Percentiles rank a stretch among this genome's conserved stretches.
These are phyloP conservation scores for Spea hammondii DNA, from an alignment of 2,797 vertebrate genomes.

Conservation along the genomic window DNA sequence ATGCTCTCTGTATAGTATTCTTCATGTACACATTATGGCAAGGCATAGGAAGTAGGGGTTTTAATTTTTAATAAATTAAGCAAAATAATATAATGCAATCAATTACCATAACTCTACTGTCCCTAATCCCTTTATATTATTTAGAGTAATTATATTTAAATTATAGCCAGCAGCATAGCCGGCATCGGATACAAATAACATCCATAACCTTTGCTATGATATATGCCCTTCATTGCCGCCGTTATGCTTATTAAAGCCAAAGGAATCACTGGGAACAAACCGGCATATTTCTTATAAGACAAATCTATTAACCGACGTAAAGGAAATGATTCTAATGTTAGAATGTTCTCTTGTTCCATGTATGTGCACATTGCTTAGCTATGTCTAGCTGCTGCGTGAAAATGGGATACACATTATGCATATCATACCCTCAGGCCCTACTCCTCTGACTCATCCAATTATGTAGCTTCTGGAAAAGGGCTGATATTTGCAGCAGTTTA, in stretches of 20 bases:
- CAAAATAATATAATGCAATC: too few species aligned
- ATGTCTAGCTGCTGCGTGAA: constrained; percentile 30
- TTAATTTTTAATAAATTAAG: too few species aligned
- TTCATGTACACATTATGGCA: too few species aligned
- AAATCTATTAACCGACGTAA: constrained; percentile 30
- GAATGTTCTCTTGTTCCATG: constrained; percentile 25
- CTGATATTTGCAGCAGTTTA: background rate
- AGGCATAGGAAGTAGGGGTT: too few species aligned
- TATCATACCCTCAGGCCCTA: constrained; percentile 27
- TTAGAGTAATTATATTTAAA: too few species aligned
- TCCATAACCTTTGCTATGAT: too few species aligned
- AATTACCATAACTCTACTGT: too few species aligned
- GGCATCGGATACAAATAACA: too few species aligned
- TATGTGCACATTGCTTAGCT: constrained; percentile 39
- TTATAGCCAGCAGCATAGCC: too few species aligned
- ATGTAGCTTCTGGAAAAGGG: constrained; percentile 10
- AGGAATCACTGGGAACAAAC: constrained; percentile 14
- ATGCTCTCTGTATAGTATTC: too few species aligned
- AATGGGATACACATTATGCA: constrained; percentile 36
- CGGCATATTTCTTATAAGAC: constrained; percentile 29
- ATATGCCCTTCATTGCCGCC: too few species aligned
- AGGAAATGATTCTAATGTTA: constrained; percentile 31
- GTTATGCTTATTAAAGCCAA: background rate
- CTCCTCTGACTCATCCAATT: constrained; percentile 15
- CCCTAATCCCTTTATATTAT: too few species aligned